Conservation (phyloP, 2,888 invertebrate species). For the Rotaria sp. region DNA sequence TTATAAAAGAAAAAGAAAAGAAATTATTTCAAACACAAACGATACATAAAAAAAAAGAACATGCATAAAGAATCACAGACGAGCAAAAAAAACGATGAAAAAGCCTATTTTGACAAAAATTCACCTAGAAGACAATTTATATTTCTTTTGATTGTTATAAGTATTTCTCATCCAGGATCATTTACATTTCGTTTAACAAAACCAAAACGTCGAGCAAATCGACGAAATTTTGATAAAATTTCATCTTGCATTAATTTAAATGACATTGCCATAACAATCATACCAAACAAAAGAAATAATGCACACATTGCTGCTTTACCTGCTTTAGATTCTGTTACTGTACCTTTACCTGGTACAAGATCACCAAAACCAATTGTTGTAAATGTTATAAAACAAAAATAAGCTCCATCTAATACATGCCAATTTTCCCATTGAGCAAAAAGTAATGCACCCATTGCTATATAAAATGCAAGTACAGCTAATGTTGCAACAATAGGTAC, state of each 20-base stretch:
- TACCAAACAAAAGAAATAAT: constrained; percentile 41
- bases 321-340: constrained; percentile 32
- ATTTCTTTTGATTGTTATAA: neutral
- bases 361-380: constrained; percentile 42
- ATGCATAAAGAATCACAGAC: neutral
- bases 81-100: neutral
- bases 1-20: neutral
- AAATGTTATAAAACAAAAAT: constrained; percentile 42
- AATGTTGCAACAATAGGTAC: constrained; percentile 41
- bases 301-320: constrained; percentile 41
- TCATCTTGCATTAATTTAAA: constrained; percentile 41
- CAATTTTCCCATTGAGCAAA: constrained; percentile 41
- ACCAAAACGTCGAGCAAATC: neutral
- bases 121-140: neutral
- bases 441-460: constrained; percentile 40
- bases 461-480: constrained; percentile 41
- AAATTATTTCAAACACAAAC: neutral
- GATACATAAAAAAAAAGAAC: neutral
- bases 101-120: neutral
- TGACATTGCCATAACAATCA: constrained; percentile 42
- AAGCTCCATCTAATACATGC: constrained; percentile 41
- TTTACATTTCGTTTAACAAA: neutral
- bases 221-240: constrained; percentile 12
- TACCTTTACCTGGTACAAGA: constrained; percentile 41
- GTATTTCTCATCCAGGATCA: neutral